phyloP scores from a whole-genome alignment of 2,113 vertebrate species.

The Lucifuga dentata region DNA sequence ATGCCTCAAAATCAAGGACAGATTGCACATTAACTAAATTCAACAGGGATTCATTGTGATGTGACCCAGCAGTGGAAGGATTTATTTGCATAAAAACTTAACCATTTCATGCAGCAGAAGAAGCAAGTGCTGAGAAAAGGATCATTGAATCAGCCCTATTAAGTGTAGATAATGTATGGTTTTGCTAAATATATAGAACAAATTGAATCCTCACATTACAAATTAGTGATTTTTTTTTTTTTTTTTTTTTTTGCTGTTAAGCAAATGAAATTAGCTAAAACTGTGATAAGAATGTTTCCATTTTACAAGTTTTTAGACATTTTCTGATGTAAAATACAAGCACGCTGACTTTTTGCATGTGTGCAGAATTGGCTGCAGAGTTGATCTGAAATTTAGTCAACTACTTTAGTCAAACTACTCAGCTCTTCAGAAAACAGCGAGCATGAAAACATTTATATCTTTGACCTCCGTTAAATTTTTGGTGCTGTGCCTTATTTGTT shows the following conservation, averaged over 20 bases:
- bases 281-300: neutral
- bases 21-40: slow-evolving; percentile 19
- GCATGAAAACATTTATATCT: no score
- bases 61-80: slow-evolving; percentile 23
- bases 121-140: slow-evolving; percentile 24
- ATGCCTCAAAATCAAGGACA: slow-evolving; percentile 12
- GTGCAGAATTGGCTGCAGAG: no score
- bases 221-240: no score
- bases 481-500: no score
- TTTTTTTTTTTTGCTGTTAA: neutral
- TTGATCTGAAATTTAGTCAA: no score
- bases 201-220: slow-evolving; percentile 34
- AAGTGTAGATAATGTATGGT: slow-evolving; percentile 16
- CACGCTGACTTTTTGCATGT: neutral
- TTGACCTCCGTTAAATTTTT: no score
- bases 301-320: neutral
- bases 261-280: slow-evolving; percentile 4
- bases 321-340: neutral
- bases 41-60: slow-evolving; percentile 22
- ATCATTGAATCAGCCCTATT: neutral
- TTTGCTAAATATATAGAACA: slow-evolving; percentile 38
- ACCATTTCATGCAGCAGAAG: slow-evolving; percentile 13
- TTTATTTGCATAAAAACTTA: slow-evolving; percentile 28
- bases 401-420: no score
- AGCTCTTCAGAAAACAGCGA: no score